These are phyloP conservation scores for Melanerpes formicivorus DNA, from an alignment of 2,113 vertebrate species.

Conservation along the genomic window DNA sequence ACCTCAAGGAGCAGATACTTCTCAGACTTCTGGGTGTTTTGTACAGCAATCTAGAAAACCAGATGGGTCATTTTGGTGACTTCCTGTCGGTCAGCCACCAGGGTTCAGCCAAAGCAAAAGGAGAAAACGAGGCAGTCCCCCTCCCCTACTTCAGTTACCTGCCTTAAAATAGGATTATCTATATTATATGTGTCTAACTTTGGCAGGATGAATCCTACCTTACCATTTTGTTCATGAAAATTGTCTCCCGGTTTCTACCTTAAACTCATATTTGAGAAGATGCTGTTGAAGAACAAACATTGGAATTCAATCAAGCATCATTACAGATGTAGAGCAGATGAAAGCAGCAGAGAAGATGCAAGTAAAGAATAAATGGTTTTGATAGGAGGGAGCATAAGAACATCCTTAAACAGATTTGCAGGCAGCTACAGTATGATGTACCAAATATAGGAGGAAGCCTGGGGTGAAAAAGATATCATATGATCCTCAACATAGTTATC, in stretches of 20 bases:
- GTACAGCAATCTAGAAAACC: neutral
- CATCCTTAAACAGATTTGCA: neutral
- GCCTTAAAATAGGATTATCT: neutral
- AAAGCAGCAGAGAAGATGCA: neutral
- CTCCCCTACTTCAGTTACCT: neutral
- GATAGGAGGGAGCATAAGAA: neutral
- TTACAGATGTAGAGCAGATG: neutral
- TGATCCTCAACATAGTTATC: neutral
- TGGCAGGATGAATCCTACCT: neutral
- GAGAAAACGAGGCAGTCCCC: neutral
- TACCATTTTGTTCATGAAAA: neutral
- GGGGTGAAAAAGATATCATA: neutral
- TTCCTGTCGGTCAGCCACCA: neutral
- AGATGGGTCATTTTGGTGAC: neutral
- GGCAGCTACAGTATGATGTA: neutral
- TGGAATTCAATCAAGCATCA: neutral
- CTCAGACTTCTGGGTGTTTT: neutral
- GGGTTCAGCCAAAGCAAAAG: neutral
- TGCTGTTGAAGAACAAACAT: neutral
- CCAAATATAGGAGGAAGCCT: neutral
- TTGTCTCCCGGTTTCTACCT: neutral
- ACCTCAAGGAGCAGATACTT: neutral
- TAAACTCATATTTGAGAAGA: neutral
- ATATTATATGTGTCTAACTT: neutral
- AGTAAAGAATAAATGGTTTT: neutral